Conservation (phyloP, 2,113 vertebrate genomes). For the Clinocottus analis region DNA sequence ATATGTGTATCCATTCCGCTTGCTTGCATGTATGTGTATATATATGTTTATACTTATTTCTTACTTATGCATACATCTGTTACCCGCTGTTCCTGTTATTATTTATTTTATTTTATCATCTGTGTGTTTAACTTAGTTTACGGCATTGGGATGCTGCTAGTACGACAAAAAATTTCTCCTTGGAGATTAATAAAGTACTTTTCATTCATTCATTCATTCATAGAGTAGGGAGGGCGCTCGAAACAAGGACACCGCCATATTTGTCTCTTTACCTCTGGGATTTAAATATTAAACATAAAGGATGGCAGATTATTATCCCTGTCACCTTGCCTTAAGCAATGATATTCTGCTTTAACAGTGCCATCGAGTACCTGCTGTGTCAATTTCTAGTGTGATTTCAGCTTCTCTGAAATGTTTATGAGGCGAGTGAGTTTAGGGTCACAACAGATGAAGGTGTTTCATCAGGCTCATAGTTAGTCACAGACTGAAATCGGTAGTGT, state of each 20-base stretch:
- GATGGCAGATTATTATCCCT: constrained; percentile 87
- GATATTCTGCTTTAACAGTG: constrained; percentile 86
- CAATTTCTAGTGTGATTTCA: constrained; percentile 84
- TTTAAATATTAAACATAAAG: constrained; percentile 91
- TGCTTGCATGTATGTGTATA: too few relatives aligned
- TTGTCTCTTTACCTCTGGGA: constrained; percentile 76
- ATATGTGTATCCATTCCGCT: too few relatives aligned
- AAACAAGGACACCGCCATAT: constrained; percentile 84
- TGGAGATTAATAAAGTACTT: too few relatives aligned
- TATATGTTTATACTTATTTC: too few relatives aligned
- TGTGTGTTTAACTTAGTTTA: too few relatives aligned
- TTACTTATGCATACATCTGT: too few relatives aligned
- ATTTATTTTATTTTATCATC: too few relatives aligned
- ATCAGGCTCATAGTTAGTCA: constrained; percentile 11
- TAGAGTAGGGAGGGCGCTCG: constrained; percentile 74
- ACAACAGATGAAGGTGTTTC: constrained; percentile 21
- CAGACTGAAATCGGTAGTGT: constrained; percentile 9
- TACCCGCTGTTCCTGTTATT: too few relatives aligned
- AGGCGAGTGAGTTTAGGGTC: constrained; percentile 17
- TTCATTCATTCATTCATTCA: too few relatives aligned
- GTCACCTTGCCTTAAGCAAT: constrained; percentile 92
- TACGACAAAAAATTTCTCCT: too few relatives aligned
- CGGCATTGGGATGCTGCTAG: too few relatives aligned
- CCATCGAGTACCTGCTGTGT: constrained; percentile 89
- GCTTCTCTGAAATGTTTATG: constrained; percentile 47